Evolutionary conservation across 2,888 invertebrate species (phyloP).

Genomic region (Sesia apiformis): DNA sequence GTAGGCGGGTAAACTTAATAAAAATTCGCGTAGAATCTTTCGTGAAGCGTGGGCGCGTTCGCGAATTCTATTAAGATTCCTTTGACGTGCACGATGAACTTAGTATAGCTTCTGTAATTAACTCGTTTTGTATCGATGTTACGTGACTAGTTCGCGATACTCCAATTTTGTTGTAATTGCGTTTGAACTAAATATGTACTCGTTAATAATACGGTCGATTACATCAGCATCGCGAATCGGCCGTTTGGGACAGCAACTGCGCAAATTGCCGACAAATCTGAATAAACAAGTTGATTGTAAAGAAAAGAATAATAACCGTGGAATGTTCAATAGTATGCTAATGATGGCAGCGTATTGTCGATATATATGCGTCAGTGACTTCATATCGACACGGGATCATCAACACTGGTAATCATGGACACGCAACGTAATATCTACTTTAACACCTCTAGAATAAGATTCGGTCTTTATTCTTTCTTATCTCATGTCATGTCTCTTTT

Average conservation of each 20-base stretch:
- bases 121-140: background rate
- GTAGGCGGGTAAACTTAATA: conserved; percentile 21
- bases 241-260: conserved; percentile 34
- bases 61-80: no score
- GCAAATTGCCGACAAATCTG: conserved; percentile 57
- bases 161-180: background rate
- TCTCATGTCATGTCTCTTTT: no score
- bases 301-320: conserved; percentile 40
- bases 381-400: conserved; percentile 42
- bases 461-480: background rate
- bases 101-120: no score
- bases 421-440: conserved; percentile 14
- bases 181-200: conserved; percentile 13
- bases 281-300: conserved; percentile 48
- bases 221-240: conserved; percentile 38
- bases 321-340: conserved; percentile 41
- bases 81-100: no score
- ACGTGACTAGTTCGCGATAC: background rate
- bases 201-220: conserved; percentile 22
- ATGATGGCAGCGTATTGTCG: conserved; percentile 40
- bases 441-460: background rate
- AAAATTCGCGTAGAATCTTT: no score
- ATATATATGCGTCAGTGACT: conserved; percentile 45
- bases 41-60: no score
- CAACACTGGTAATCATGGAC: conserved; percentile 33